Evolutionary conservation across 2,888 invertebrate genomes (phyloP).

Genomic region (Oithona nana): DNA sequence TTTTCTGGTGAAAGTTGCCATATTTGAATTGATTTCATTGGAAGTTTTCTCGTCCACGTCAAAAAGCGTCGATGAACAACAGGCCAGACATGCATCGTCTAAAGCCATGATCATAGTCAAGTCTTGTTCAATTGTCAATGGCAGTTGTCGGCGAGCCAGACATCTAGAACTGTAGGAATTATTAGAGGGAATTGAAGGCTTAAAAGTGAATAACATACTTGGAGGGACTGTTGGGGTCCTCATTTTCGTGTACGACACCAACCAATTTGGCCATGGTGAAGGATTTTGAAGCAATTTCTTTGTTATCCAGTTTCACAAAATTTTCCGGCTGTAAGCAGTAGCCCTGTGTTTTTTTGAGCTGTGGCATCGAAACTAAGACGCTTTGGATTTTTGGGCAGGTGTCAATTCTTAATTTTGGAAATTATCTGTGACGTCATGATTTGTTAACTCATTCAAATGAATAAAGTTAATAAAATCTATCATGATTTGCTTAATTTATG

Average conservation of each 20-base stretch:
- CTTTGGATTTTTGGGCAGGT: too few species aligned
- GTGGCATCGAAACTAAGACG: too few species aligned
- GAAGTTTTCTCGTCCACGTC: not conserved
- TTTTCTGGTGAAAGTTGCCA: not conserved
- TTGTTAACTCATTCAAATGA: too few species aligned
- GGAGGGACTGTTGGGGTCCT: too few species aligned
- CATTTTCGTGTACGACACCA: not conserved
- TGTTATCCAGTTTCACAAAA: not conserved
- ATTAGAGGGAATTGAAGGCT: not conserved
- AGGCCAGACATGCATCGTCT: constrained; percentile 1
- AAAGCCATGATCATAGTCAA: constrained; percentile 7
- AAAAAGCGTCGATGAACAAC: not conserved
- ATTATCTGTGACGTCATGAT: too few species aligned
- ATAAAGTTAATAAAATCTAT: too few species aligned
- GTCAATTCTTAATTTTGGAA: too few species aligned
- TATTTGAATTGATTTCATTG: not conserved
- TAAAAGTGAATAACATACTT: too few species aligned
- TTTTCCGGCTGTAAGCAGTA: too few species aligned
- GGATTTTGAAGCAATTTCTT: not conserved
- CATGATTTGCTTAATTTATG: too few species aligned
- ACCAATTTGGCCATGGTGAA: not conserved
- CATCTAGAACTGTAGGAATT: not conserved
- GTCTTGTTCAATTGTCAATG: not conserved
- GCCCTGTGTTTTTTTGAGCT: too few species aligned
- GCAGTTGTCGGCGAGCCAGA: not conserved